These are phyloP conservation scores for Zaprionus obscuricornis DNA, from an alignment of 2,888 invertebrate genomes.

Conservation along the genomic window DNA sequence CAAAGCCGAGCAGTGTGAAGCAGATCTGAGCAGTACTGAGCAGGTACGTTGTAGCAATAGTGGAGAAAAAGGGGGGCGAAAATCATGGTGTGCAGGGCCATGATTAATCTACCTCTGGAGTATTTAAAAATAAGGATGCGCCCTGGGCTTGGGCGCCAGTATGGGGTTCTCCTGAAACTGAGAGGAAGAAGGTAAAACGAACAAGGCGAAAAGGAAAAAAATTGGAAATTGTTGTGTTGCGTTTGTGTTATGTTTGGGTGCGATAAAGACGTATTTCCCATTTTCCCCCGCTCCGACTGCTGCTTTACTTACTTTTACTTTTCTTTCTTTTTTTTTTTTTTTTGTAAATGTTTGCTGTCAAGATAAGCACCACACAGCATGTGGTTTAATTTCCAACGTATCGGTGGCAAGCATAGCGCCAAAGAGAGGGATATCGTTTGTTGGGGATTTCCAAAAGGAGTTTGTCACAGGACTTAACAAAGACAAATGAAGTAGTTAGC, in stretches of 20 bases:
- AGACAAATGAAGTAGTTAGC: slow-evolving; percentile 75
- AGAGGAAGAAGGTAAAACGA: background rate
- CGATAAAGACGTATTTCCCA: slow-evolving; percentile 67
- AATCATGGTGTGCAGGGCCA: slow-evolving; percentile 50
- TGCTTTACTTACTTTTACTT: background rate
- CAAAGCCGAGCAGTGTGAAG: background rate
- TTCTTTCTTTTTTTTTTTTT: slow-evolving; percentile 29
- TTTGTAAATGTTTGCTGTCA: slow-evolving; percentile 77
- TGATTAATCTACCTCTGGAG: slow-evolving; percentile 76
- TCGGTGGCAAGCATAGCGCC: slow-evolving; percentile 1
- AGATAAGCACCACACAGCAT: slow-evolving; percentile 72
- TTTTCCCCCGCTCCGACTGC: slow-evolving; percentile 2
- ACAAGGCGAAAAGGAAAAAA: slow-evolving; percentile 20
- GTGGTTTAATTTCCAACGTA: slow-evolving; percentile 52
- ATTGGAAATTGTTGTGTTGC: slow-evolving; percentile 66
- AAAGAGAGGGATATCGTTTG: slow-evolving; percentile 17
- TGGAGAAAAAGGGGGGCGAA: slow-evolving; percentile 23
- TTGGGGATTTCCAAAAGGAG: slow-evolving; percentile 28
- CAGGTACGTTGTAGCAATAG: slow-evolving; percentile 50
- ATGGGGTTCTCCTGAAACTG: too few relatives aligned
- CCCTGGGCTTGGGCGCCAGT: slow-evolving; percentile 5
- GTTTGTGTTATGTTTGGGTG: slow-evolving; percentile 44
- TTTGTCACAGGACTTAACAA: slow-evolving; percentile 62
- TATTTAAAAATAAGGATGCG: slow-evolving; percentile 69
- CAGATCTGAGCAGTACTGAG: background rate